Evolutionary conservation across 2,888 invertebrate genomes (phyloP), one percentile per base, ranked within the genome.

Genomic region (Erynnis tages): DNA sequence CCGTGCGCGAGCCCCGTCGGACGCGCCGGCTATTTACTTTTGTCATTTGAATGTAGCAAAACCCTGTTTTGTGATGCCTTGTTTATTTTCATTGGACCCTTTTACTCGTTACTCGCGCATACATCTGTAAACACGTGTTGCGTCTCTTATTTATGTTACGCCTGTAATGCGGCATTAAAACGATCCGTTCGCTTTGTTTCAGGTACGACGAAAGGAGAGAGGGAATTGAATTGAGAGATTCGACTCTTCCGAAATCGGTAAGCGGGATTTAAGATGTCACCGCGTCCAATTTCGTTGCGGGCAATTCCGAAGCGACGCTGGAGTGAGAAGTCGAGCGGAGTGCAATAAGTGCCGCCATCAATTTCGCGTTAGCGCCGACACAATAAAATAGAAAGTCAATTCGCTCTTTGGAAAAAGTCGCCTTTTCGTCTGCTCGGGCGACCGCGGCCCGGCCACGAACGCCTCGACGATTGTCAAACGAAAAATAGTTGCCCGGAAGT

Each of bases 291-390:
- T 77, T 71, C 69, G 66, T 59, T 60, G 74, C 65, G 67, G 67
- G 60, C 77, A 76, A 76, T 79, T 72, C 68, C 69, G 57, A n/a
- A n/a, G 65, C 63, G 63, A 61, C 59, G 57, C 35, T 67, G 71
- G 71, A 76, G 73, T 76, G 81, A 80, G 83, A 82, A 79, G 76
- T 70, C 68, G 62, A 43, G 43, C 65, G 65, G 67, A 34, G 78
- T 80, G 82, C 87, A 87, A 87, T 87, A 87, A 87, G 82, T 81
- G 83, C 76, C 72, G 74, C 79, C 82, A 80, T 85, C 83, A 83
- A 79, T 76, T 84, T 81, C 86, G 82, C 76, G 82, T 86, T 87
- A 85, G 75, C 69, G 73, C 73, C 79, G 72, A 79, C 76, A 85
- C 82, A 85, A 86, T 86, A 85, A 87, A 86, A 86, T 85, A 84